These are phyloP conservation scores for Cecidostiba fungosa DNA, from an alignment of 2,888 invertebrate genomes.

Conservation along the genomic window DNA sequence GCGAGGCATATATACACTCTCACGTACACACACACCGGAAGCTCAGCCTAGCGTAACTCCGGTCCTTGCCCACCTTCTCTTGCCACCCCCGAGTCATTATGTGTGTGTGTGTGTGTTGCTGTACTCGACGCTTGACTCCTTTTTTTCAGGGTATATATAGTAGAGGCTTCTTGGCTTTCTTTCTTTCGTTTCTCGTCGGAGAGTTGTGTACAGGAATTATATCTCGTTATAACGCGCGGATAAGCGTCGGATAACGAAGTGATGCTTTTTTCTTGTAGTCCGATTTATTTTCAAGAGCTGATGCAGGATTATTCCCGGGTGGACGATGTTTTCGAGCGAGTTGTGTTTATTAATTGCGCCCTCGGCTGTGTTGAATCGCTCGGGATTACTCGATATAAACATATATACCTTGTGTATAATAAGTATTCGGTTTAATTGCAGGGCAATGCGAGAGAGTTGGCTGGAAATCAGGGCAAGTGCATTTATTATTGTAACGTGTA, in stretches of 20 bases:
- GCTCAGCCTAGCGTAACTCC: slow-evolving; percentile 78
- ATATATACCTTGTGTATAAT: no score
- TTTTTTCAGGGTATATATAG: slow-evolving; percentile 3
- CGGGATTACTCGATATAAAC: no score
- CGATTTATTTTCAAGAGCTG: background rate
- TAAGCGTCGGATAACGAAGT: slow-evolving; percentile 1
- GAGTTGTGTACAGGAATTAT: background rate
- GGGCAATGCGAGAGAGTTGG: background rate
- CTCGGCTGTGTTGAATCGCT: no score
- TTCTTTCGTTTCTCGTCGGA: background rate
- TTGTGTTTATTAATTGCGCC: no score
- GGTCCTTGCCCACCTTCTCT: slow-evolving; percentile 70
- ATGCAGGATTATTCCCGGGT: no score
- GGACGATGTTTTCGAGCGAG: no score
- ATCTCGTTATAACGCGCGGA: slow-evolving; percentile 6
- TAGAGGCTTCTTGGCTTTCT: background rate
- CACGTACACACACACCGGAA: slow-evolving; percentile 69
- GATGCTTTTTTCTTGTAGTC: background rate
- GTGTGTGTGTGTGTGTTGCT: background rate
- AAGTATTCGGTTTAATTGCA: background rate
- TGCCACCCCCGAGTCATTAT: slow-evolving; percentile 23
- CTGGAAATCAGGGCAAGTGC: background rate
- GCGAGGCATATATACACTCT: background rate
- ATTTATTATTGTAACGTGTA: background rate
- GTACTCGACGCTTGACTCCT: background rate